Evolutionary conservation across 2,797 vertebrate genomes (phyloP).

Genomic region (Bovichtus diacanthus): DNA sequence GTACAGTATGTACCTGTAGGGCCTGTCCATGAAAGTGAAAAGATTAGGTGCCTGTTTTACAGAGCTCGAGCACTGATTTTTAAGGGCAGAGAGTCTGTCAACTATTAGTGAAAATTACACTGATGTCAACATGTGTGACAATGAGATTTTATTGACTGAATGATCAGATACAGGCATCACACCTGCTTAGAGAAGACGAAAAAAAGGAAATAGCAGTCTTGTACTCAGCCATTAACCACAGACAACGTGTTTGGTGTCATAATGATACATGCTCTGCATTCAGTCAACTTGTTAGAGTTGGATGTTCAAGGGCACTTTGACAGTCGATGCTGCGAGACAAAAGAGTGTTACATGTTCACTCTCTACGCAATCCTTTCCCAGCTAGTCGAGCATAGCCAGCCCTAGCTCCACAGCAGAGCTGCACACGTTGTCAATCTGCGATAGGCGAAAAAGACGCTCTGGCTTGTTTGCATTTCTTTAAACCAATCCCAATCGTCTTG

Average conservation of each 20-base stretch:
- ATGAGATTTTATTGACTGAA: too few relatives aligned
- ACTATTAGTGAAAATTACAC: neutral
- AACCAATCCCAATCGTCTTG: too few relatives aligned
- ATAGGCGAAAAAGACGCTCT: too few relatives aligned
- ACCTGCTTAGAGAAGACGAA: neutral
- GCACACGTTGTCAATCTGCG: too few relatives aligned
- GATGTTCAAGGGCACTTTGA: slow-evolving; percentile 23
- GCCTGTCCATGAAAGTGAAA: neutral
- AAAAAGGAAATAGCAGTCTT: neutral
- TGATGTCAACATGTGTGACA: neutral
- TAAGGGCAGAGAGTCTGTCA: neutral
- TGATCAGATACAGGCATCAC: too few relatives aligned
- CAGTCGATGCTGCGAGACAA: neutral
- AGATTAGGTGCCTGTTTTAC: neutral
- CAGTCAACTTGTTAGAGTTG: slow-evolving; percentile 12
- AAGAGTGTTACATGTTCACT: neutral
- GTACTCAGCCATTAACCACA: neutral
- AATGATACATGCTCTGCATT: slow-evolving; percentile 4
- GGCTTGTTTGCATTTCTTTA: too few relatives aligned
- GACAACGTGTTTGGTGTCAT: neutral
- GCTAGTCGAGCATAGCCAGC: too few relatives aligned
- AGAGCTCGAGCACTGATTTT: neutral
- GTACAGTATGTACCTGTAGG: slow-evolving; percentile 8
- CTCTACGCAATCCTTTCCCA: too few relatives aligned
- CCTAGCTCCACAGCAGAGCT: too few relatives aligned